A percentile compares a stretch with the other conserved stretches of the same genome.
These are phyloP conservation scores for Anhinga anhinga DNA, from an alignment of 2,113 vertebrate genomes.

Conservation along the genomic window DNA sequence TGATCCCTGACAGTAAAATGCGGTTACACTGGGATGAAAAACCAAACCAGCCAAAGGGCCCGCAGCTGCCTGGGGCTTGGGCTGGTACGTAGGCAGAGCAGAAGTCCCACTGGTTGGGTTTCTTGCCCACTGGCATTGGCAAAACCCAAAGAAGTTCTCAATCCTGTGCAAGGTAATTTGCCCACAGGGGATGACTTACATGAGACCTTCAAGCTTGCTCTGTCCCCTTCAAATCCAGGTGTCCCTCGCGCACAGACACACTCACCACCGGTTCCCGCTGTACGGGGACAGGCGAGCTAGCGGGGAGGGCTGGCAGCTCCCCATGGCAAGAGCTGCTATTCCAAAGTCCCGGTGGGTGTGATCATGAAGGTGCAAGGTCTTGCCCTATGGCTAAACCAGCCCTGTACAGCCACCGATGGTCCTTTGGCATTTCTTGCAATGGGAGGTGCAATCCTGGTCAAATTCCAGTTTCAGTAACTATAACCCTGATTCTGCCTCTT, in stretches of 20 bases:
- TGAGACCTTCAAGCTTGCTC: neutral
- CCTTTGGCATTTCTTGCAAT: neutral
- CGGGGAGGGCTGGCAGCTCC: neutral
- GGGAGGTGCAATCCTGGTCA: neutral
- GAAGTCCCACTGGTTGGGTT: neutral
- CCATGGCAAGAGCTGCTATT: neutral
- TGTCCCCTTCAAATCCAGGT: neutral
- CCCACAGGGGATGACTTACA: no score
- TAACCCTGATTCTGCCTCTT: neutral
- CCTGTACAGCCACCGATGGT: neutral
- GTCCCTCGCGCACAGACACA: neutral
- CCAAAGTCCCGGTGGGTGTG: slow-evolving; percentile 30
- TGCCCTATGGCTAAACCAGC: neutral
- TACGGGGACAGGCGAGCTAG: rapidly evolving
- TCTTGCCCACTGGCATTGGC: neutral
- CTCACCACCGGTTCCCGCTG: neutral
- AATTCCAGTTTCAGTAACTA: neutral
- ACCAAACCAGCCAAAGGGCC: neutral
- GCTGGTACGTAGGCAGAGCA: neutral
- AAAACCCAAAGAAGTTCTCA: neutral
- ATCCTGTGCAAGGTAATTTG: rapidly evolving
- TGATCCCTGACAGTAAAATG: neutral
- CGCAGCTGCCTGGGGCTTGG: neutral
- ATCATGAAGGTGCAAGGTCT: neutral
- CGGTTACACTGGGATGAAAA: neutral